Evolutionary conservation across 2,888 invertebrate genomes (phyloP), one percentile per base, ranked within the genome.

Genomic region (Scelioninae gen. 1): DNA sequence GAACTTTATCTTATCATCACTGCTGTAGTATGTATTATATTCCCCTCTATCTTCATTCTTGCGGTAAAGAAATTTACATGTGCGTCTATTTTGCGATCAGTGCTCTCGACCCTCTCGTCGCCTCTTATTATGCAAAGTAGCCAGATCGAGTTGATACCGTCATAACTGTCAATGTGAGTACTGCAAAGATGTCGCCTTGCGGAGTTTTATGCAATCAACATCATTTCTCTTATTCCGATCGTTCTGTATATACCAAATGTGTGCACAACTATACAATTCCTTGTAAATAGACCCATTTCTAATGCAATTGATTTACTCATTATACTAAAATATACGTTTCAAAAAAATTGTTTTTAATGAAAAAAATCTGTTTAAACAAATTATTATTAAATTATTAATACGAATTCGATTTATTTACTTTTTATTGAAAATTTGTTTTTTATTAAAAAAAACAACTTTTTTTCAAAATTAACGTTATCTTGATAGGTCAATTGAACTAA

Each of bases 81-180:
- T 69, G 13, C 43, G 68, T 38, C 58, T 60, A 60, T 65, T 63
- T 74, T 49, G 74, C 66, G 62, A 80, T 80, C 72, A 60, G 66
- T 62, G 62, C 86, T 85, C 82, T 78, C 85, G 76, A 82, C 81
- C 82, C 72, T 85, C 84, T 84, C 85, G 85, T 84, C 85, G 86
- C 87, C 81, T 87, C 88, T 87, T 88, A 90, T 90, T 90, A 90
- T 90, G 90, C 87, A 89, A 89, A 90, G 85, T 86, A 87, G 88
- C 81, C 81, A 85, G 88, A 88, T 89, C 87, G 85, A 84, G 82
- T 71, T 83, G 88, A 89, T 89, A 89, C 86, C 86, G 83, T 88
- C 87, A 85, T 86, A 87, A 88, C 86, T 87, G 87, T 86, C 86
- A 89, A 88, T 86, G 86, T 79, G 84, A 83, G 80, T 72, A 85